Conservation (phyloP, 2,113 vertebrate species). For the Corvus hawaiiensis region DNA sequence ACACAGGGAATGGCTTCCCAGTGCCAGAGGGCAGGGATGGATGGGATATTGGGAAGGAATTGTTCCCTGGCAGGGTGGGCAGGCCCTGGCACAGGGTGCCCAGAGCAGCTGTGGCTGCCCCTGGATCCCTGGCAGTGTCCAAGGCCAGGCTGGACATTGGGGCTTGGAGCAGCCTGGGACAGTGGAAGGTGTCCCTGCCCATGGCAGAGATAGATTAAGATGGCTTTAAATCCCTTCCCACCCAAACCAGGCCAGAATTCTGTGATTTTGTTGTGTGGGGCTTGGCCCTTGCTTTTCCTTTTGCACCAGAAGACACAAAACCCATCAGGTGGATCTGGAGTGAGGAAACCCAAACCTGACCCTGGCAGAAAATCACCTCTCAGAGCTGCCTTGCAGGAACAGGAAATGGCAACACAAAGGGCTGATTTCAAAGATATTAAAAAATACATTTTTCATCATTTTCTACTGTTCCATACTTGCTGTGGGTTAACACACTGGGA, state of each 20-base stretch:
- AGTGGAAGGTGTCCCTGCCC: neutral
- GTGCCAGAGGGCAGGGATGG: neutral
- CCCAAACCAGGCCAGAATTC: neutral
- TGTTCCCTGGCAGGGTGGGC: neutral
- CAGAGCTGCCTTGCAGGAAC: neutral
- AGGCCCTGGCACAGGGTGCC: neutral
- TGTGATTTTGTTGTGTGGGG: neutral
- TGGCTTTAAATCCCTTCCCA: neutral
- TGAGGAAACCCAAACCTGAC: neutral
- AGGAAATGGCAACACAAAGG: neutral
- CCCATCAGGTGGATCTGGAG: neutral
- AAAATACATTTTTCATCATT: neutral
- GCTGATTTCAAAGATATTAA: neutral
- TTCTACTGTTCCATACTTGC: accelerated
- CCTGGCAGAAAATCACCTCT: neutral
- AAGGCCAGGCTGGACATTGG: neutral
- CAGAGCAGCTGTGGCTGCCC: neutral
- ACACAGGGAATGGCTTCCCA: neutral
- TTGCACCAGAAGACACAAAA: neutral
- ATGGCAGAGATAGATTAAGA: no score
- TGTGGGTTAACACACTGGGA: no score
- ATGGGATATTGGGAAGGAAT: neutral
- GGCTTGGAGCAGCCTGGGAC: neutral
- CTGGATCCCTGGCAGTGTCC: neutral
- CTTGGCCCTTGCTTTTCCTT: neutral